Evolutionary conservation across 2,113 vertebrate species (phyloP).

Genomic region (Etia nguti): DNA sequence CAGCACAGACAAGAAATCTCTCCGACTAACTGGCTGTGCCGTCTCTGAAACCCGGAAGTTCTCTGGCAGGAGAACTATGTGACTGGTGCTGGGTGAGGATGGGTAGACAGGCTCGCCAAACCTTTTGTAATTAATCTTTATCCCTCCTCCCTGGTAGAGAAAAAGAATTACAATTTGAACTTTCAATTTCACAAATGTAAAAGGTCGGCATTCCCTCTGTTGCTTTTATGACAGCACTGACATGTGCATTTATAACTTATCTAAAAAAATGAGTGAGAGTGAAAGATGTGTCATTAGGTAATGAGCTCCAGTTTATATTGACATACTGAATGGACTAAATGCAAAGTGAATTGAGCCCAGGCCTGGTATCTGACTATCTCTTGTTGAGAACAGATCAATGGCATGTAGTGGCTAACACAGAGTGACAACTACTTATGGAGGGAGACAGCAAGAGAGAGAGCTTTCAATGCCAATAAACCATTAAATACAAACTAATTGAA

Average conservation of each 20-base stretch:
- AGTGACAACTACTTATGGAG: slow-evolving; percentile 62
- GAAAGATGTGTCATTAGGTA: slow-evolving; percentile 53
- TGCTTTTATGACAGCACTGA: neutral
- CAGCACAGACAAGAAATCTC: slow-evolving; percentile 59
- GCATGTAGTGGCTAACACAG: slow-evolving; percentile 54
- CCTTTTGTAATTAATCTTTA: slow-evolving; percentile 45
- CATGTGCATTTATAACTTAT: neutral
- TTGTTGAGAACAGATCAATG: slow-evolving; percentile 63
- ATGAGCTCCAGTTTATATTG: slow-evolving; percentile 48
- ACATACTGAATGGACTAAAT: slow-evolving; percentile 45
- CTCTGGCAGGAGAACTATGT: slow-evolving; percentile 51
- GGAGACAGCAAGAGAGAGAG: neutral
- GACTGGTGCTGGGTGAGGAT: slow-evolving; percentile 35
- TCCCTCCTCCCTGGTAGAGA: slow-evolving; percentile 45
- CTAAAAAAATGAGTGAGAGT: neutral
- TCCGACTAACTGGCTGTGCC: slow-evolving; percentile 23
- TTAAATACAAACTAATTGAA: slow-evolving; percentile 60
- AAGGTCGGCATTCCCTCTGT: neutral
- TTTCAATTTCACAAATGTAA: neutral
- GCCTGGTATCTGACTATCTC: slow-evolving; percentile 47
- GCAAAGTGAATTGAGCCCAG: slow-evolving; percentile 49
- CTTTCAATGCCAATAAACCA: slow-evolving; percentile 44
- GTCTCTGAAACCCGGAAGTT: slow-evolving; percentile 49
- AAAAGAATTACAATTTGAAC: neutral
- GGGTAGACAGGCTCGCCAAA: slow-evolving; percentile 61